Evolutionary conservation across 2,797 vertebrate genomes (phyloP).

Genomic region (Triplophysa bombifrons): DNA sequence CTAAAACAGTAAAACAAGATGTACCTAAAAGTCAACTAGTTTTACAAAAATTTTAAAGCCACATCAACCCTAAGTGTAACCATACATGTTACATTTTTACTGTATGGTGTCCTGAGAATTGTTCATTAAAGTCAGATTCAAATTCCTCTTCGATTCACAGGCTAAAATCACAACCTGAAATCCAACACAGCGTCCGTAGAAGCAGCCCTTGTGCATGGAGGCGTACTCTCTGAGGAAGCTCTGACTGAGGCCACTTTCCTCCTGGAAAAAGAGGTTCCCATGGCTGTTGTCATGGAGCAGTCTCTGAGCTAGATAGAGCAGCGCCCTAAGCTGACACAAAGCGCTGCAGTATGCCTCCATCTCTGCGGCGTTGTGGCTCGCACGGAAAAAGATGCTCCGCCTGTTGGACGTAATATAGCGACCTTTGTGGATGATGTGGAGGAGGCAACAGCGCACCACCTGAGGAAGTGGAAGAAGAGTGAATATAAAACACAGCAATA

Average conservation of each 20-base stretch:
- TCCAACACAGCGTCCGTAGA: slow-evolving; percentile 92
- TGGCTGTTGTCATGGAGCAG: slow-evolving; percentile 84
- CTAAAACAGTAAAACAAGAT: neutral
- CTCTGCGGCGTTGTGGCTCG: slow-evolving; percentile 84
- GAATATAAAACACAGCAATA: neutral
- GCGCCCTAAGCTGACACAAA: slow-evolving; percentile 88
- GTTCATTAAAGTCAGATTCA: neutral
- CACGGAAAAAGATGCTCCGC: slow-evolving; percentile 89
- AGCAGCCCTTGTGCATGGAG: slow-evolving; percentile 92
- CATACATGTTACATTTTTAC: neutral
- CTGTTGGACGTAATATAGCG: slow-evolving; percentile 85
- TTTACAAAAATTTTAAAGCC: neutral
- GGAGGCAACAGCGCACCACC: slow-evolving; percentile 87
- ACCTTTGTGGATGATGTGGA: slow-evolving; percentile 89
- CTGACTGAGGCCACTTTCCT: slow-evolving; percentile 82
- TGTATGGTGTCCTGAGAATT: neutral
- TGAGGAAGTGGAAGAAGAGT: slow-evolving; percentile 39
- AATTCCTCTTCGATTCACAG: neutral
- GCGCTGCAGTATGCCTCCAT: slow-evolving; percentile 89
- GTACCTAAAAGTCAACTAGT: neutral
- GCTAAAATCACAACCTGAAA: slow-evolving; percentile 82
- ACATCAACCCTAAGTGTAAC: neutral
- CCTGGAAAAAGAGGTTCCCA: slow-evolving; percentile 85
- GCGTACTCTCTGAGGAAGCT: slow-evolving; percentile 86
- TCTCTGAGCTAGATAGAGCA: slow-evolving; percentile 87